Evolutionary conservation across 2,113 vertebrate species (phyloP).

Genomic region (Taxidea taxus): DNA sequence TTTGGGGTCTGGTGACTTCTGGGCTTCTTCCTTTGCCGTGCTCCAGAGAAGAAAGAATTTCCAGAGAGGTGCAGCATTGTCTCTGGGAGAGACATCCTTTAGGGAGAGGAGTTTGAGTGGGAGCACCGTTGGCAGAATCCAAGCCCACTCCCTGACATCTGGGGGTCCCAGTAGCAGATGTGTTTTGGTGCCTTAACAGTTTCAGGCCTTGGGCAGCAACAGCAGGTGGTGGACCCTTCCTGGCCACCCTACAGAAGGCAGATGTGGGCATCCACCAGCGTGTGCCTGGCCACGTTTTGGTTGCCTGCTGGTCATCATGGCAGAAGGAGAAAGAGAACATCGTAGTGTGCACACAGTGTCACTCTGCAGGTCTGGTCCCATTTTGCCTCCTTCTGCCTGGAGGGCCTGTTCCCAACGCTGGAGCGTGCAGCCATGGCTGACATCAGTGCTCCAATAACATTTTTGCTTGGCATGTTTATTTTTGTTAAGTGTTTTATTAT

Average conservation of each 20-base stretch:
- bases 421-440: slow-evolving; percentile 40
- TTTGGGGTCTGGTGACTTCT: background rate
- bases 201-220: background rate
- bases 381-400: background rate
- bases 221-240: background rate
- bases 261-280: no score
- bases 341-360: background rate
- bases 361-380: slow-evolving; percentile 31
- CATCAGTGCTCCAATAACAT: background rate
- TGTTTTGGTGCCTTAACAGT: background rate
- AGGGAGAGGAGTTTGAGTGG: background rate
- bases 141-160: background rate
- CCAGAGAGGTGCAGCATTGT: background rate
- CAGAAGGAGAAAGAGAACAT: background rate
- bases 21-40: background rate
- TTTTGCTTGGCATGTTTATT: slow-evolving; percentile 61
- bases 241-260: background rate
- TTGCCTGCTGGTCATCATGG: background rate
- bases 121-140: background rate
- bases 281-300: background rate
- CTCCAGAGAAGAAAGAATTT: background rate
- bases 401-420: background rate
- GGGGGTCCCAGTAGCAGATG: background rate
- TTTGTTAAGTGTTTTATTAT: background rate
- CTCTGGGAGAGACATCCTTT: background rate